Evolutionary conservation across 1,140 invertebrate species (phyloP), one percentile per base, ranked within the genome.

Genomic region (Leptinotarsa undecemlineata): DNA sequence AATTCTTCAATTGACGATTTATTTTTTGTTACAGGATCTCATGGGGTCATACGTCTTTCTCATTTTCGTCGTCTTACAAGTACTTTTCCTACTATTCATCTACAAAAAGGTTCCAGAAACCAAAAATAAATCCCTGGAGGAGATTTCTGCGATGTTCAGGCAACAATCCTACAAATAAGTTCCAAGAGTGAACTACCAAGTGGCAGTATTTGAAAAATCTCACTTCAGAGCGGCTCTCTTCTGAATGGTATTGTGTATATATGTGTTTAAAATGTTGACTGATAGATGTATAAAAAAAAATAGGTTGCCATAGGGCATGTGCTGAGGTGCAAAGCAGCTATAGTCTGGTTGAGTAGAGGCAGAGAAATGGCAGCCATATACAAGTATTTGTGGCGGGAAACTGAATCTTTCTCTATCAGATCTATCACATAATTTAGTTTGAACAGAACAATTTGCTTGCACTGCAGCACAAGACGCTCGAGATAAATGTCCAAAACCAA

Each of bases 91-190:
- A 17, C n/a, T 91, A 2, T 95, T 94, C 85, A 93, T 93, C 17
- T 93, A 88, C 82, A 90, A 91, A 80, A 92, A 93, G 83, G 93
- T 96, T 3, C 94, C 94, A 4, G 94, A 96, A 85, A 96, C 94
- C 13, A 95, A 95, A 85, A 94, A 95, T 85, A 93, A 92, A 82
- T 91, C 92, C 2, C 90, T 92, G 71, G 93, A 95, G 80, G 94
- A 96, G 83, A 94, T 96, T 68, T 89, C 89, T 71, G 89, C 91
- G 21, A 88, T 92, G 86, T 94, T 94, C 84, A 89, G 92, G 78
- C 92, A 94, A 80, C 89, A 89, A 80, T 90, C 90, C 5, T 91
- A 91, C 78, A 87, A 90, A 77, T 91, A 87, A 89, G 20, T 20
- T 64, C 51, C 51, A 19, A n/a, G 6, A 1, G 15, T 57, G 51